Base-by-base conservation (phyloP, 2,888 invertebrate genomes). In the Melanargia galathea region DNA sequence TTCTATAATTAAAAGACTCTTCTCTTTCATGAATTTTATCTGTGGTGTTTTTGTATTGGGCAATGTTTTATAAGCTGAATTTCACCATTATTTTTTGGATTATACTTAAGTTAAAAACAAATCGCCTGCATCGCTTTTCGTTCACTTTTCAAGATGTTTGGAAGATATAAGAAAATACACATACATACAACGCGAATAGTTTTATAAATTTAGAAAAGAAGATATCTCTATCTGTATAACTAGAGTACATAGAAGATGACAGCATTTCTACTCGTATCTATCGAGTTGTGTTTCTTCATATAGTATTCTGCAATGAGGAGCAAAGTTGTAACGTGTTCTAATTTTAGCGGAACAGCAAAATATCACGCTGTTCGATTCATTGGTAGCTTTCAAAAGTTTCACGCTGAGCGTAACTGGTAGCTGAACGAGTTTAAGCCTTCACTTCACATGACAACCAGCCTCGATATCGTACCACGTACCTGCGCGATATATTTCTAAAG, bases 331-430 rank as follows among this genome's bases (percentile, higher is more conserved):
- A 43, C 56, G 18, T 10, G n/a, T 2, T 58, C 46, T 43, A 48
- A 58, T 48, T 48, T 58, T 20, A 30, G 33, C 22, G 30, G 58
- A 45, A 56, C 56, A 48, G 58, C 45, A 33, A 43, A 58, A 58
- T 58, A 48, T 58, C 46, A 48, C 35, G 48, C 48, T 48, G 48
- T 58, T 58, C 58, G 35, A 48, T 48, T 30, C 35, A 58, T 58
- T 58, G 48, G 58, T 58, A 58, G 48, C 58, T 35, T 46, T 58
- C 58, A 58, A 58, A 58, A 48, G 46, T 58, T 58, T 48, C 58
- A 33, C 48, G 58, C 58, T 58, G 58, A 58, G 58, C 48, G 58
- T 58, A 48, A 58, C 48, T 58, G 35, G 24, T 48, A 58, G 48
- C 48, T 58, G 35, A 58, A 58, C 58, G 48, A 58, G 48, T 48